Conservation (phyloP, 1,140 invertebrate species). For the Coenobita brevimanus region DNA sequence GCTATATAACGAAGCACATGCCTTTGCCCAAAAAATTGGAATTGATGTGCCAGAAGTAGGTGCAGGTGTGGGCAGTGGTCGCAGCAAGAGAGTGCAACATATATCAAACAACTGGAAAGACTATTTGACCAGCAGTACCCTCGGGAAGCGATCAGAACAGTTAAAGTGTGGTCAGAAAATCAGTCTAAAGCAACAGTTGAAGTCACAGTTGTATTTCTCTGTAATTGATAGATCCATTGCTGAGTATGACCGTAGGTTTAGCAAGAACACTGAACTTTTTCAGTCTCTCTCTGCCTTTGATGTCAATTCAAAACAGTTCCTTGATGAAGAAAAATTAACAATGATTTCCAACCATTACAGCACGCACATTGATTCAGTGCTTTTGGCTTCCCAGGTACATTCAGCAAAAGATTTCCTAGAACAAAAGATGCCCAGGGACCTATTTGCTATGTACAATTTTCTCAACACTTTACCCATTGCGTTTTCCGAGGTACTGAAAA, state of each 20-base stretch:
- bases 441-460: background rate
- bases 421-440: background rate
- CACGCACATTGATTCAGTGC: background rate
- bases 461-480: background rate
- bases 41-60: background rate
- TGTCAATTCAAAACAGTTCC: background rate
- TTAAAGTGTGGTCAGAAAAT: background rate
- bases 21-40: background rate
- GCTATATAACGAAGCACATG: background rate
- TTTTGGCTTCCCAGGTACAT: background rate
- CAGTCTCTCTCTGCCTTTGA: background rate
- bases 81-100: background rate
- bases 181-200: background rate
- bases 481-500: background rate
- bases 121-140: background rate
- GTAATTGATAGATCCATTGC: background rate
- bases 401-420: background rate
- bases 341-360: background rate
- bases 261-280: background rate
- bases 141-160: too few species aligned
- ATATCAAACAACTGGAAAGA: background rate
- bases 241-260: background rate
- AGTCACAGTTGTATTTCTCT: background rate
- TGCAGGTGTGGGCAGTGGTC: background rate
- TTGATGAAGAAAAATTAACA: background rate